phyloP scores from a whole-genome alignment of 2,797 vertebrate species.

The Triplophysa bombifrons region DNA sequence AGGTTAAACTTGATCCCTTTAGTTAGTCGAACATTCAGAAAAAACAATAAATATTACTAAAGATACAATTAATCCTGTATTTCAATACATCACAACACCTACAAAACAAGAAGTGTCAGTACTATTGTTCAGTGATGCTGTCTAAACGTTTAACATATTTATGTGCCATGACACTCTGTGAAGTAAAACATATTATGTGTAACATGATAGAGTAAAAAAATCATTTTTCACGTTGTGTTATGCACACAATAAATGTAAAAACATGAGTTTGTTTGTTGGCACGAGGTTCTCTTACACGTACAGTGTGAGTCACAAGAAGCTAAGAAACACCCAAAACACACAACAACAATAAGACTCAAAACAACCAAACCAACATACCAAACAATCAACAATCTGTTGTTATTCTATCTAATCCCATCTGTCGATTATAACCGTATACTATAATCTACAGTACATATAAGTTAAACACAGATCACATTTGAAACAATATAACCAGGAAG shows the following conservation, averaged over 20 bases:
- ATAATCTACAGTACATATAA: background rate
- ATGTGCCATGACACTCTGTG: background rate
- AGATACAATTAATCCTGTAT: background rate
- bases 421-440: background rate
- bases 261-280: background rate
- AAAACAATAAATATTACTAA: background rate
- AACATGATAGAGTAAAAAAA: too few relatives aligned
- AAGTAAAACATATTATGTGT: too few relatives aligned
- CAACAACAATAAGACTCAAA: background rate
- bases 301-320: background rate
- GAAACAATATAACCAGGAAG: constrained; percentile 39
- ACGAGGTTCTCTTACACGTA: background rate
- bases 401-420: background rate
- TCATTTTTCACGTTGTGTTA: too few relatives aligned
- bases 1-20: background rate
- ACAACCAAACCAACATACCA: background rate
- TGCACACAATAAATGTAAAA: background rate
- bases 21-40: background rate
- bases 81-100: background rate
- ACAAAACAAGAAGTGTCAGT: background rate
- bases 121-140: background rate
- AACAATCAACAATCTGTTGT: background rate
- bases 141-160: background rate
- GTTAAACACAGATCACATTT: background rate
- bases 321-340: background rate